Evolutionary conservation across 2,797 vertebrate genomes (phyloP), one percentile per base, ranked within the genome.

Genomic region (Crocidura indochinensis): DNA sequence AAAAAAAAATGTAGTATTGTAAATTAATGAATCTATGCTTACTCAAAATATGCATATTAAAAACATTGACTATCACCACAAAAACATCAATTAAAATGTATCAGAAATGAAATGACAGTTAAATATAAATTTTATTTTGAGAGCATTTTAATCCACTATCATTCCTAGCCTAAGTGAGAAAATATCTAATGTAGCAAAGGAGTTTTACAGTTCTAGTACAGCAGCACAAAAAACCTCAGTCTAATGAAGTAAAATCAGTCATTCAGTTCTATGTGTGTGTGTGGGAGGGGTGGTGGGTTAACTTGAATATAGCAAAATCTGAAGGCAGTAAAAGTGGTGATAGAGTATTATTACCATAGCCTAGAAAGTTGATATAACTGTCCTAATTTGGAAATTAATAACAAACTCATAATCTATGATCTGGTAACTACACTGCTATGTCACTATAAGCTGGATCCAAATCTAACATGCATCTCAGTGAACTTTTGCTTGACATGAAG

Each of bases 31-130:
- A 93, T 94, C 80, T 3, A 76, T 78, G 82, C 49, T 75, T 77
- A 84, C 53, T 77, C 51, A 94, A 94, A 88, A 95, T 80, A 88
- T 49, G 73, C 94, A 56, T 75, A 91, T 26, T 74, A 87, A 92
- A 90, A 96, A 68, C 71, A 80, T 75, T 0, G 0, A 53, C 84
- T 86, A 0, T 0, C 53, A 65, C 49, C 81, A 49, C 71, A 74
- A 93, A 93, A 73, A 5, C 22, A 0, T 0, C 62, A 62, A 46
- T 73, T 15, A 29, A 22, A 90, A 81, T 91, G 20, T 44, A 31
- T 88, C 49, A 81, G 65, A 84, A 85, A 10, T 86, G 67, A 94
- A 94, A 69, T 87, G 60, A 84, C 56, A 56, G 82, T 85, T 74
- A 86, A 77, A 68, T 82, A 72, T 47, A n/a, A 60, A 72, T 68